phyloP scores from a whole-genome alignment of 2,113 vertebrate species.

The Empidonax alnorum region DNA sequence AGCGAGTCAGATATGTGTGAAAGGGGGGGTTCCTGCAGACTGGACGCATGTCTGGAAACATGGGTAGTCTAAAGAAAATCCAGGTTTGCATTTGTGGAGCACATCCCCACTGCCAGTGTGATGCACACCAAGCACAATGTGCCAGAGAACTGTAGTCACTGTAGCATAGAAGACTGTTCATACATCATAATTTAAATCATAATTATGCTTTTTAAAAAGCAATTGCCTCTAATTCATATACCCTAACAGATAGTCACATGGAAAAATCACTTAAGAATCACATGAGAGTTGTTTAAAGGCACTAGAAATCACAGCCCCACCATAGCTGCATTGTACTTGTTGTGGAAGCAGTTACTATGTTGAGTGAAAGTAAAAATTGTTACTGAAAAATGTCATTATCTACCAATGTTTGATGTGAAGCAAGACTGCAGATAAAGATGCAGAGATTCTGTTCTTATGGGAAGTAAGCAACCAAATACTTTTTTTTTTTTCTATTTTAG shows the following conservation, averaged over 20 bases:
- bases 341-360: not conserved
- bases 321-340: accelerated
- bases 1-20: not conserved
- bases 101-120: not conserved
- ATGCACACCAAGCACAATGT: not conserved
- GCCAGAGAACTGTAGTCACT: not conserved
- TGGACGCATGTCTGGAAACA: not conserved
- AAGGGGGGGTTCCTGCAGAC: not conserved
- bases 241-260: not conserved
- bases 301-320: not conserved
- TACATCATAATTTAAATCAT: not conserved
- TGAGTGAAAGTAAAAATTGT: not conserved
- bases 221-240: not conserved
- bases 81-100: not conserved
- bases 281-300: not conserved
- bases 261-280: not conserved
- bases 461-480: not conserved
- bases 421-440: not conserved
- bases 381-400: not conserved
- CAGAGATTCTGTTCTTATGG: not conserved
- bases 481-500: constrained; percentile 66
- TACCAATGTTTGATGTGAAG: not conserved
- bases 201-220: not conserved
- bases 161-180: not conserved
- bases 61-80: not conserved